A percentile compares a stretch with the other conserved stretches of the same genome.
Conservation (phyloP, 2,113 vertebrate genomes). For the Rallus limicola region DNA sequence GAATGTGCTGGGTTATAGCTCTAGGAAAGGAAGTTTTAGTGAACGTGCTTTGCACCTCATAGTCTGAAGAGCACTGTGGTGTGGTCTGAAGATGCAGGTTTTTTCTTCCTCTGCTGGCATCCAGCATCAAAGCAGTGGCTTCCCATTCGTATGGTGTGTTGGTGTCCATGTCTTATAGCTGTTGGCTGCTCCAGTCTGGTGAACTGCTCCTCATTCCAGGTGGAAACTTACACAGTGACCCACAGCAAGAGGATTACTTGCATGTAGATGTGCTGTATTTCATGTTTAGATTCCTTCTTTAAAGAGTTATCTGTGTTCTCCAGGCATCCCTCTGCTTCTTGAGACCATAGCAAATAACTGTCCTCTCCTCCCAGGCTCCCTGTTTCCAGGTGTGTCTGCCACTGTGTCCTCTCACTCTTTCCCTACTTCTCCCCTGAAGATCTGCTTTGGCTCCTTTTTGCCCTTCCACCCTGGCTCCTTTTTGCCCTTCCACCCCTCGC, state of each 20-base stretch:
- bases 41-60: not conserved
- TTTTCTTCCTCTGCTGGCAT: not conserved
- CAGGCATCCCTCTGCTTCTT: not conserved
- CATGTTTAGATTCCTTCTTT: not conserved
- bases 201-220: fast-evolving
- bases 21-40: not conserved
- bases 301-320: not conserved
- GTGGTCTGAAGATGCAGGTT: not conserved
- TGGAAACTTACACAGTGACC: not conserved
- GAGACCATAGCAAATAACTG: not conserved
- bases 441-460: not conserved
- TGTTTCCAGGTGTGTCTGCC: not conserved
- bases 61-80: not conserved
- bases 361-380: not conserved
- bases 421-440: not conserved
- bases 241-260: not conserved
- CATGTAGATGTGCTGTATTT: not conserved
- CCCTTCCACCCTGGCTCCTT: not conserved
- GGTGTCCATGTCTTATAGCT: not conserved
- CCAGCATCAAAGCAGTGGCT: not conserved
- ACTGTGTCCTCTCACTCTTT: not conserved
- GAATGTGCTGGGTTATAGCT: not conserved
- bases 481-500: fast-evolving
- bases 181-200: not conserved
- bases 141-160: not conserved